Evolutionary conservation across 2,888 invertebrate genomes (phyloP).

Genomic region (Synanthedon vespiformis): DNA sequence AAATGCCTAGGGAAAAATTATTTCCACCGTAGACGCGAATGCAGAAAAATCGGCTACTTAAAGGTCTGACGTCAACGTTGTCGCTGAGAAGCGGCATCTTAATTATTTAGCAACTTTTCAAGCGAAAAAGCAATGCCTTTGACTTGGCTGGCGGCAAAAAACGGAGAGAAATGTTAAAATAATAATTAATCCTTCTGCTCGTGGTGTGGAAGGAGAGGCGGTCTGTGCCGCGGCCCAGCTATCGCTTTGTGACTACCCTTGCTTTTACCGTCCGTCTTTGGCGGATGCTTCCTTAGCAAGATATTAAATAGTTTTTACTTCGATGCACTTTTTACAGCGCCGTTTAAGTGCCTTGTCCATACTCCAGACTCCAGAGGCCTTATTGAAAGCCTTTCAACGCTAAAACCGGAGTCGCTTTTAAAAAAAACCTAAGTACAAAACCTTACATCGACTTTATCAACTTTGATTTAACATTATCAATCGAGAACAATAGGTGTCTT

Average conservation of each 20-base stretch:
- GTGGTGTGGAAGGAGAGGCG: slow-evolving; percentile 3
- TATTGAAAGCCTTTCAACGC: slow-evolving; percentile 15
- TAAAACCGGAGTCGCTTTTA: neutral
- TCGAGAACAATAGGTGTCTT: slow-evolving; percentile 32
- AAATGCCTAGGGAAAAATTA: slow-evolving; percentile 18
- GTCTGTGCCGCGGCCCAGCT: slow-evolving; percentile 17
- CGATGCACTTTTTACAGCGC: slow-evolving; percentile 39
- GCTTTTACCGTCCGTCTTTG: slow-evolving; percentile 51
- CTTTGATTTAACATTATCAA: slow-evolving; percentile 21
- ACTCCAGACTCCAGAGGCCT: slow-evolving; percentile 14
- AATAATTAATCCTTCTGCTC: slow-evolving; percentile 64
- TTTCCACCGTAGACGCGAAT: slow-evolving; percentile 11
- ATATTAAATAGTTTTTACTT: slow-evolving; percentile 66
- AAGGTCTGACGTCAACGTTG: slow-evolving; percentile 38
- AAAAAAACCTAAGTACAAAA: neutral
- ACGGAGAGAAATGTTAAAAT: slow-evolving; percentile 63
- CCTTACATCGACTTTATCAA: neutral
- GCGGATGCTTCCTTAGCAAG: slow-evolving; percentile 38
- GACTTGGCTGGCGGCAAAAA: slow-evolving; percentile 62
- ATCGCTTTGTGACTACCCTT: slow-evolving; percentile 48
- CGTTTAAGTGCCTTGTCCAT: slow-evolving; percentile 21
- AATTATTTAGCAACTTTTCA: slow-evolving; percentile 67
- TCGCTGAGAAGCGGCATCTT: slow-evolving; percentile 52
- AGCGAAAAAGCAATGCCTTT: slow-evolving; percentile 63
- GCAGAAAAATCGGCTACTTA: slow-evolving; percentile 41